Evolutionary conservation across 2,797 vertebrate species (phyloP).

Genomic region (Lophotriccus pileatus): DNA sequence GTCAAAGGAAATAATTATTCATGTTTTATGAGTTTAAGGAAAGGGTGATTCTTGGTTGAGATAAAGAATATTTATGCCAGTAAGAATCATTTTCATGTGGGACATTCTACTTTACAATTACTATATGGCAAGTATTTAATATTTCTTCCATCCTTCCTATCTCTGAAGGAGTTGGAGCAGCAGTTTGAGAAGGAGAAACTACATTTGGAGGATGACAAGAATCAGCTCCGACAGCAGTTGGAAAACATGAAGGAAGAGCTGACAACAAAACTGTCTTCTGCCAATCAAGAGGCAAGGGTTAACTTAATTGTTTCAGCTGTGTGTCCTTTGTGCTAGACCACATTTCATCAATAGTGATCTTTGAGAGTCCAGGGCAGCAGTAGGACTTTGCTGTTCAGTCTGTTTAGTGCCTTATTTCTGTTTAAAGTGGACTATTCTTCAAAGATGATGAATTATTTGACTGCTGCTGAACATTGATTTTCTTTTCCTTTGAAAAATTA

Average conservation of each 20-base stretch:
- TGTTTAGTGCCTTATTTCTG: neutral
- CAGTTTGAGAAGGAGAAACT: conserved; percentile 88
- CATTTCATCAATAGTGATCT: neutral
- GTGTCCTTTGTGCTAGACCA: neutral
- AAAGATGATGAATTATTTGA: neutral
- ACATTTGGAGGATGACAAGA: conserved; percentile 90
- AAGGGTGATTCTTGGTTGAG: neutral
- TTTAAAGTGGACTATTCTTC: neutral
- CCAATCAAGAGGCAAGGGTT: conserved; percentile 86
- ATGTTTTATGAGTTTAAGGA: neutral
- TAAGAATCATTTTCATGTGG: neutral
- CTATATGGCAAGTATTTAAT: neutral
- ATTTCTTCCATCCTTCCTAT: neutral
- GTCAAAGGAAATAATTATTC: neutral
- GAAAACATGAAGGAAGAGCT: conserved; percentile 88
- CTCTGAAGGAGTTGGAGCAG: conserved; percentile 90
- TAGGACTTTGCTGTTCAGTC: neutral
- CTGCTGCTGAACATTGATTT: neutral
- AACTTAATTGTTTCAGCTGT: neutral
- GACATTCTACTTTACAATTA: neutral
- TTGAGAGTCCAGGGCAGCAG: neutral
- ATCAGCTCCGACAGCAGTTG: conserved; percentile 85
- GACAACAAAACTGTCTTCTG: conserved; percentile 82
- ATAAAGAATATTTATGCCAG: neutral
- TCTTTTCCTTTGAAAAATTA: neutral